Conservation (phyloP, 2,113 vertebrate genomes). For the Centrocercus urophasianus region DNA sequence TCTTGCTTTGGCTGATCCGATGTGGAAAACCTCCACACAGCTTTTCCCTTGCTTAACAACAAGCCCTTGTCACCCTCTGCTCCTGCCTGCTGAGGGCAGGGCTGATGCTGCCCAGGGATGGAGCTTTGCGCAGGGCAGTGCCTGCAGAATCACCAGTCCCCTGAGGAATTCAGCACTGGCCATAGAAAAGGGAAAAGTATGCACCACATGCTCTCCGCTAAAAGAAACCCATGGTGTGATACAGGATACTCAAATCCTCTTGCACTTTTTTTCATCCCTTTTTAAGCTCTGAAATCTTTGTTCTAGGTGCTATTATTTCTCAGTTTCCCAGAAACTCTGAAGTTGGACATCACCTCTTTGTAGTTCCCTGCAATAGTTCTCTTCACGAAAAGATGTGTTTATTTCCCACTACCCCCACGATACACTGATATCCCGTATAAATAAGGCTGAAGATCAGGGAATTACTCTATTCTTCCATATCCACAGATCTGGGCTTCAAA, state of each 20-base stretch:
- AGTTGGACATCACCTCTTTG: not conserved
- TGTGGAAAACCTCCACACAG: accelerated
- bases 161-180: constrained; percentile 74
- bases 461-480: not conserved
- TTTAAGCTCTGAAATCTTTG: not conserved
- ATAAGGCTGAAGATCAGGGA: not conserved
- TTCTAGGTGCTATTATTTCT: not conserved
- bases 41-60: not conserved
- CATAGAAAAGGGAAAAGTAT: constrained; percentile 68
- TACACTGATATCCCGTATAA: not conserved
- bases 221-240: not conserved
- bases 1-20: not conserved
- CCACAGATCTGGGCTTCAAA: not conserved
- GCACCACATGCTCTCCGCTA: not conserved
- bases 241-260: not conserved
- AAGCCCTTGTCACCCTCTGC: not conserved
- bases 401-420: not conserved
- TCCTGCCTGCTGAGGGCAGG: not conserved
- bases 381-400: not conserved
- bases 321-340: not conserved
- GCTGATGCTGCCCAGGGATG: not conserved
- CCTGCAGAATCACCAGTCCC: constrained; percentile 24
- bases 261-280: not conserved
- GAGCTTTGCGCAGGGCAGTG: not conserved
- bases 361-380: not conserved